These are phyloP conservation scores for Embidobia sp. DNA, from an alignment of 2,888 invertebrate genomes.

Conservation along the genomic window DNA sequence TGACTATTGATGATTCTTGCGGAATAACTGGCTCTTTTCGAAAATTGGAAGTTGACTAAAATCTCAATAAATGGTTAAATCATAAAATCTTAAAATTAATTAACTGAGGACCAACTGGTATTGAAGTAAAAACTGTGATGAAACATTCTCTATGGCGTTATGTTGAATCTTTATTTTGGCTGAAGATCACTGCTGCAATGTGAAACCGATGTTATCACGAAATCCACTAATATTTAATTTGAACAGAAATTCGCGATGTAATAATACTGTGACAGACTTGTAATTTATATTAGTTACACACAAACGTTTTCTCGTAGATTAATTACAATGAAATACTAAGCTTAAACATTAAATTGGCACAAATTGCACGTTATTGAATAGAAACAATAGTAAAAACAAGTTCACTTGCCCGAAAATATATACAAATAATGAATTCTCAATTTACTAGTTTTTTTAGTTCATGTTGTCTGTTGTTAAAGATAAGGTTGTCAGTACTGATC, in stretches of 20 bases:
- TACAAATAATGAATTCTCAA: slow-evolving; percentile 34
- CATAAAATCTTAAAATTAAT: too few relatives aligned
- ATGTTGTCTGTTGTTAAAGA: slow-evolving; percentile 88
- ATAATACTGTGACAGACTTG: slow-evolving; percentile 7
- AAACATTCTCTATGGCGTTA: too few relatives aligned
- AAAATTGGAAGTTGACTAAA: slow-evolving; percentile 90
- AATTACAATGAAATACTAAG: slow-evolving; percentile 49
- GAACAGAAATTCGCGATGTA: slow-evolving; percentile 4
- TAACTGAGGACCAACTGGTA: too few relatives aligned
- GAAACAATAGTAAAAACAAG: slow-evolving; percentile 46
- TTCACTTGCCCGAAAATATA: slow-evolving; percentile 53
- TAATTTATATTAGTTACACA: slow-evolving; percentile 20
- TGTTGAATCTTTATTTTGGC: too few relatives aligned
- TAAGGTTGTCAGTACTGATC: slow-evolving; percentile 91
- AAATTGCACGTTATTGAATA: slow-evolving; percentile 64
- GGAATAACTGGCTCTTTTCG: slow-evolving; percentile 92
- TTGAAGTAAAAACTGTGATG: too few relatives aligned
- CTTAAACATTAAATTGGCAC: slow-evolving; percentile 43
- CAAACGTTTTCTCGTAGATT: slow-evolving; percentile 11
- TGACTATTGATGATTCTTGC: slow-evolving; percentile 85
- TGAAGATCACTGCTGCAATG: neutral
- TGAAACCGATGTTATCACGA: slow-evolving; percentile 5
- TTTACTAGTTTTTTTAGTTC: too few relatives aligned
- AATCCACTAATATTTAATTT: slow-evolving; percentile 1
- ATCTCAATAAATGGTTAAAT: neutral